Evolutionary conservation across 2,797 vertebrate genomes (phyloP).

Genomic region (Anabas testudineus): DNA sequence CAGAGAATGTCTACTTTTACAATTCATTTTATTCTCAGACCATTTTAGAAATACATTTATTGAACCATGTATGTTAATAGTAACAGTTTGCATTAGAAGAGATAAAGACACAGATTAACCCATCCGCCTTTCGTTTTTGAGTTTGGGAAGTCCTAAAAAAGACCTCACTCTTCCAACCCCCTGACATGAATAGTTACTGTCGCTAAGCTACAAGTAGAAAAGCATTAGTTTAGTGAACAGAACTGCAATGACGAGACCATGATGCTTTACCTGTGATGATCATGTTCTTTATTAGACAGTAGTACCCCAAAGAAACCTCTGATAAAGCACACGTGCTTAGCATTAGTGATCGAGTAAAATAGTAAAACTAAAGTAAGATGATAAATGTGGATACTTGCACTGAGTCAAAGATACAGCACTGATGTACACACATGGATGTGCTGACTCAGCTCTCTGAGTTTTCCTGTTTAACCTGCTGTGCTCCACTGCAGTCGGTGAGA

Average conservation of each 20-base stretch:
- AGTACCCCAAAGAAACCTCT: neutral
- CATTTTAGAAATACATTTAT: too few relatives aligned
- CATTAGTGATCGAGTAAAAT: neutral
- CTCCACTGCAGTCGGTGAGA: conserved; percentile 3
- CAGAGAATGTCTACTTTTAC: conserved; percentile 17
- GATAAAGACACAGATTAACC: neutral
- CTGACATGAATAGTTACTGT: neutral
- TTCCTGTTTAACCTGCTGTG: neutral
- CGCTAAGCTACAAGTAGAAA: neutral
- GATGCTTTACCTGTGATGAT: too few relatives aligned
- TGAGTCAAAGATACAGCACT: conserved; percentile 8
- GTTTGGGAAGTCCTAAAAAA: neutral
- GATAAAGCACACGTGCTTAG: neutral
- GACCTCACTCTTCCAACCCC: neutral
- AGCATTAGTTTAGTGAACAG: too few relatives aligned
- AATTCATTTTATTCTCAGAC: conserved; percentile 1
- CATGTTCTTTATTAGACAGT: neutral
- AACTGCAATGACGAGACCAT: too few relatives aligned
- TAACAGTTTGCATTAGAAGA: neutral
- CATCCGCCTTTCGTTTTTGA: neutral
- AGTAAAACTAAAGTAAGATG: neutral
- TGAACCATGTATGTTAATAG: too few relatives aligned
- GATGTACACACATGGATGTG: conserved; percentile 31
- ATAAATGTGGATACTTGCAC: conserved; percentile 26
- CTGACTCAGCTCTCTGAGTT: conserved; percentile 26